Evolutionary conservation across 1,140 invertebrate genomes (phyloP), one percentile per base, ranked within the genome.

Genomic region (Polyergus mexicanus): DNA sequence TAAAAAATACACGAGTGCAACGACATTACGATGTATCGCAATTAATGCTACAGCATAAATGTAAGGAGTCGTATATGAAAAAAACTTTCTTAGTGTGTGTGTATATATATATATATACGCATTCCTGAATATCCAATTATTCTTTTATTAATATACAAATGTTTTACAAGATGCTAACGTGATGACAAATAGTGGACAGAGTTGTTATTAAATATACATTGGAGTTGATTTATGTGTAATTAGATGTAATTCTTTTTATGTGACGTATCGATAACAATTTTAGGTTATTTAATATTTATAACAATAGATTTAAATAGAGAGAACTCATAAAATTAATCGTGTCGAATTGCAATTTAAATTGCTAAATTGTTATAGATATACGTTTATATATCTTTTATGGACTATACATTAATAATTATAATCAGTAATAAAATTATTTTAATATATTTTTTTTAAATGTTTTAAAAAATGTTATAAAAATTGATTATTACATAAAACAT

Each of bases 1-100:
- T 87, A 87, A 90, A 75, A 76, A 89, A 90, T 63, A 76, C 41
- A 66, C 60, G 69, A 6, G 78, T 74, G 78, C 68, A 72, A 83
- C 56, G 68, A 74, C 78, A 83, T 60, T 5, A 6, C 10, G 32
- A 25, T 35, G 63, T 38, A 28, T 47, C 41, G 54, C n/a, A 83
- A 83, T 74, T 72, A 83, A 83, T 74, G 38, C 38, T 38, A 25
- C 6, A 2, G 56, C 10, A 11, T 58, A 47, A 72, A 74, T 22
- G 13, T 41, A 19, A 19, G 4, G 4, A 16, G 47, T 1, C 3
- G 19, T 19, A 51, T 51, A 51, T 51, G 4, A 51, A 72, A 28
- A 44, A 22, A 58, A 72, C 13, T 60, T 28, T 28, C 25, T 28
- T 28, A 28, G 25, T 28, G 25, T 28, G n/a, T n/a, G n/a, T n/a